Evolutionary conservation across 53 echinoderm and acorn worm genomes (phyloP), one percentile per base, ranked within the genome.

Genomic region (Echinarachnius parma): DNA sequence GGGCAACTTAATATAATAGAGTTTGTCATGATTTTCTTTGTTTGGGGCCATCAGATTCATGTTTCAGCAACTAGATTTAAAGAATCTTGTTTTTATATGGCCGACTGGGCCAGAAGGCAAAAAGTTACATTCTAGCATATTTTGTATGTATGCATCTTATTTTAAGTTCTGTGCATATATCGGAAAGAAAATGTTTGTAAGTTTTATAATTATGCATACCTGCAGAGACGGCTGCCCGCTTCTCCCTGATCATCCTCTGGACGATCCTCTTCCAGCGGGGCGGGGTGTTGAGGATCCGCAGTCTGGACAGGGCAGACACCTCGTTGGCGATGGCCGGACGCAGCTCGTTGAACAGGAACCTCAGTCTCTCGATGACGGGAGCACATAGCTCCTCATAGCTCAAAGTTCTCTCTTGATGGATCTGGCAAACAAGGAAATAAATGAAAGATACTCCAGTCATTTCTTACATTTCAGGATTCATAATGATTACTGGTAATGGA

Each of bases 321-420:
- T 95, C 96, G 9, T 96, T 96, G 23, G 90, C 96, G 28, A 96
- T 80, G 30, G 96, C 96, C 50, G 96, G 96, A 7, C 96, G 84
- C 31, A 96, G 83, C 60, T 96, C 96, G 34, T 76, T 87, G 67
- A 96, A 96, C 26, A 96, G 61, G 48, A 96, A 96, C 24, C 82
- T 48, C 32, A 91, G 91, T 44, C 96, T 78, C 55, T 84, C 91
- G 35, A 96, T 79, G 58, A 87, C 80, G 10, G 96, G 91, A 2
- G 66, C 67, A 48, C 96, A 91, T n/a, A 96, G 75, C 1, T 91
- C 91, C 24, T 96, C 90, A 36, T 96, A 96, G 21, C 75, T 69
- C 21, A 72, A 39, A 28, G 67, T 60, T 31, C 48, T 47, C 37
- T 96, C 96, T 66, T 96, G 96, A 62, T 88, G 96, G 35, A 78